Evolutionary conservation across 2,113 vertebrate genomes (phyloP).

Genomic region (Mixornis gularis): DNA sequence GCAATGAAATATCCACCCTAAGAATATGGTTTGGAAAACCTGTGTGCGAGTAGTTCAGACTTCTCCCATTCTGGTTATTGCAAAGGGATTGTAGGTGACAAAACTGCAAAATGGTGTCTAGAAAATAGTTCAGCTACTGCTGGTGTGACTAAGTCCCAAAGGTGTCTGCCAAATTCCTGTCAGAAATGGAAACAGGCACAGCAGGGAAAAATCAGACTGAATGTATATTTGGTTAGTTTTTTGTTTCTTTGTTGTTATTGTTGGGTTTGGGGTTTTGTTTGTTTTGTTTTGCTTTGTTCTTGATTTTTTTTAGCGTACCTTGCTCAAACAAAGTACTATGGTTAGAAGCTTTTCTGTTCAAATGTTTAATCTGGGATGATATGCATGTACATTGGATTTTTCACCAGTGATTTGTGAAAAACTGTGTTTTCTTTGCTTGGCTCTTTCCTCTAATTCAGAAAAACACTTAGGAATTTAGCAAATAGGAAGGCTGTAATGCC

Average conservation of each 20-base stretch:
- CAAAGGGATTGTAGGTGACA: neutral
- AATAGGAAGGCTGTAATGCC: neutral
- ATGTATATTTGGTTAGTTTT: neutral
- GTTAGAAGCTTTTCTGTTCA: neutral
- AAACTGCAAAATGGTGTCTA: neutral
- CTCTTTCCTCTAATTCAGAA: neutral
- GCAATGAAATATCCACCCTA: fast-evolving
- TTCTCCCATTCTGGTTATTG: neutral
- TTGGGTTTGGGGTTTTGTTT: neutral
- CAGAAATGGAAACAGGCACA: neutral
- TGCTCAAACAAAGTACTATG: neutral
- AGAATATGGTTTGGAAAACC: neutral
- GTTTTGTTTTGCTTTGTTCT: neutral
- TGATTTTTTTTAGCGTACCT: neutral
- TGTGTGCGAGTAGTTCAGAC: neutral
- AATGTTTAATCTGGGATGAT: neutral
- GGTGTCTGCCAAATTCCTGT: neutral
- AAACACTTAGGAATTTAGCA: neutral
- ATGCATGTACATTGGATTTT: neutral
- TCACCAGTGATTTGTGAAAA: neutral
- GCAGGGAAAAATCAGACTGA: neutral
- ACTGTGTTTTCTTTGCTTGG: neutral
- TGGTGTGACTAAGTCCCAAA: neutral
- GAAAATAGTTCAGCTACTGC: neutral
- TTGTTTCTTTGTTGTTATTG: neutral